A percentile compares a stretch with the other conserved stretches of the same genome.
Conservation (phyloP, 2,113 vertebrate species). For the Sciurus niger region DNA sequence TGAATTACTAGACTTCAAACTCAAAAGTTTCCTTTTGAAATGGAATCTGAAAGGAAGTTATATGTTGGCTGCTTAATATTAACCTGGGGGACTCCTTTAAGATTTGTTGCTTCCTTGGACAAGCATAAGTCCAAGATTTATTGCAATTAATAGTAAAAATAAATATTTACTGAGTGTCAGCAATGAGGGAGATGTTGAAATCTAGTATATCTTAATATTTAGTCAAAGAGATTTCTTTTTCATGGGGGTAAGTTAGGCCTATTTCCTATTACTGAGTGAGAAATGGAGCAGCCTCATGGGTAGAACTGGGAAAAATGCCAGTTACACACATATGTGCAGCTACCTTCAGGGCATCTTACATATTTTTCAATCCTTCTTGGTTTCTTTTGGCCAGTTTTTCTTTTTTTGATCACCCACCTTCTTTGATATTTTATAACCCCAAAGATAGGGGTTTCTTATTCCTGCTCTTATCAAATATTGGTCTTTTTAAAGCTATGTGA, state of each 20-base stretch:
- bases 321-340: not conserved
- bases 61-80: not conserved
- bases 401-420: not conserved
- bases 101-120: constrained; percentile 16
- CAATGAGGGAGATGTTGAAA: constrained; percentile 59
- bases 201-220: constrained; percentile 69
- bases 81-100: not conserved
- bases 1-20: not conserved
- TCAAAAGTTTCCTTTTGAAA: constrained; percentile 33
- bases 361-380: constrained; percentile 30
- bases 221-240: constrained; percentile 65
- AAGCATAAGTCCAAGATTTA: constrained; percentile 38
- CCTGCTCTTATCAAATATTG: constrained; percentile 18
- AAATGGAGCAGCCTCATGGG: not conserved
- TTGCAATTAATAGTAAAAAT: constrained; percentile 64
- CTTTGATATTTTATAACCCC: constrained; percentile 41
- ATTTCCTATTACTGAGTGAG: constrained; percentile 50
- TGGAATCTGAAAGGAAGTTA: not conserved
- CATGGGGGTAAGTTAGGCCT: constrained; percentile 19
- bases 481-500: constrained; percentile 23
- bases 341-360: not conserved
- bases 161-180: constrained; percentile 66
- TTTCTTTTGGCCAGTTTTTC: not conserved
- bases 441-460: not conserved
- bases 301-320: constrained; percentile 55